Evolutionary conservation across 2,797 vertebrate species (phyloP), one percentile per base, ranked within the genome.

Genomic region (Kryptolebias ocellatus): DNA sequence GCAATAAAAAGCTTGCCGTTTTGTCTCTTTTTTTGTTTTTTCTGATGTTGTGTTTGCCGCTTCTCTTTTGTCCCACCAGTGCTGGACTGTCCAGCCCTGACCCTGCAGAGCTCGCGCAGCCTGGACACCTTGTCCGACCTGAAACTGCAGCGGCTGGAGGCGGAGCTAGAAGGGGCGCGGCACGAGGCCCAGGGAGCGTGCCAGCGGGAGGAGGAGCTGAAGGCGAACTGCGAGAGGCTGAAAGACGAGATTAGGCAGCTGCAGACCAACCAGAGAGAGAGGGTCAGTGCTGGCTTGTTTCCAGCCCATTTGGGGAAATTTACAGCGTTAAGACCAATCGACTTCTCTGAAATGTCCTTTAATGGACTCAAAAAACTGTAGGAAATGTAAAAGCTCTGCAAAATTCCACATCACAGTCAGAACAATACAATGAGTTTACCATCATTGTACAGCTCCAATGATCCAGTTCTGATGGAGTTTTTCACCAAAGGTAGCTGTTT

Each of bases 151-250:
- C 89, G 90, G 5, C 87, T 98, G 80, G 97, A 98, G 86, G 96
- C 95, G 0, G 96, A 97, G 83, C 92, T 98, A 34, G 96, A 98
- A 80, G 97, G 95, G 53, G 95, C 93, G 0, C 91, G 95, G 58
- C 95, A 96, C 5, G 96, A 98, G 83, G 94, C 91, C 18, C 96
- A 95, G 79, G 95, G 95, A 1, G 96, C 96, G 0, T 97, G 97
- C 86, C 96, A 94, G 79, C 92, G 97, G 0, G 96, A 98, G 69
- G 95, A 96, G 79, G 96, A 97, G 51, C 90, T 97, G 60, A 96
- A 98, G 84, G 94, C 90, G 0, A 95, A 97, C 82, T 96, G 96
- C 0, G 95, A 97, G 81, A 76, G 96, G 29, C 92, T 98, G 58
- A 95, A 96, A 87, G 95, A 94, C 1, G 96, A 98, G 83, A 92